Base-by-base conservation (phyloP, 2,888 invertebrate genomes). In the Laothoe populi region DNA sequence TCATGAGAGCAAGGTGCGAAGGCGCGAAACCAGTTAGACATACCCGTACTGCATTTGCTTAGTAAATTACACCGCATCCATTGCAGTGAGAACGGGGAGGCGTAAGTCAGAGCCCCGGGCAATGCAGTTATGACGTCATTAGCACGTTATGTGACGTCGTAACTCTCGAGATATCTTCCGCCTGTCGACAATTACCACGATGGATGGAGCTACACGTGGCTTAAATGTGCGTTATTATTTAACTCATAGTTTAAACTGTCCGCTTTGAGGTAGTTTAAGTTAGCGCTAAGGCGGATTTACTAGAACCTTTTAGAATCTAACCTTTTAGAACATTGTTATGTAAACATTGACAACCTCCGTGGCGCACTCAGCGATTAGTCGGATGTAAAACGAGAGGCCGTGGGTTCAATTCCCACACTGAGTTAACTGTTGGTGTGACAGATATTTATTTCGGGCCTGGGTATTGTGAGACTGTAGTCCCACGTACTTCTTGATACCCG, bases 101-200 rank as follows among this genome's bases (percentile, higher is more conserved):
- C 75, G 75, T 79, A 78, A 84, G 83, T 84, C 79, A 81, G 78
- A 73, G 79, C 82, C 73, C 73, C 78, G 82, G 84, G 86, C 88
- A 86, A 88, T 89, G 90, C 88, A 88, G 90, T 90, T 90, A 90
- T 87, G 88, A 88, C 88, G 87, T 88, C 90, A 90, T 90, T 90
- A 90, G 84, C 86, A 87, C 88, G 87, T 88, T 88, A 87, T 89
- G 87, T 88, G 87, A 88, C 86, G 87, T 89, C 86, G 84, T 89
- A 89, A 89, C 83, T 89, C 86, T 78, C 77, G 63, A 82, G 86
- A 83, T 88, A 90, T 90, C 89, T 89, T 86, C 86, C 88, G 86
- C 79, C 86, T 87, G 88, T 88, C 88, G 84, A 83, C 88, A 89
- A 89, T 90, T 89, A 88, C 83, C 73, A 77, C 81, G 87, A 88